Percentiles rank a stretch among this genome's conserved stretches.
phyloP scores from a whole-genome alignment of 2,113 vertebrate species.

The Delphinus delphis region DNA sequence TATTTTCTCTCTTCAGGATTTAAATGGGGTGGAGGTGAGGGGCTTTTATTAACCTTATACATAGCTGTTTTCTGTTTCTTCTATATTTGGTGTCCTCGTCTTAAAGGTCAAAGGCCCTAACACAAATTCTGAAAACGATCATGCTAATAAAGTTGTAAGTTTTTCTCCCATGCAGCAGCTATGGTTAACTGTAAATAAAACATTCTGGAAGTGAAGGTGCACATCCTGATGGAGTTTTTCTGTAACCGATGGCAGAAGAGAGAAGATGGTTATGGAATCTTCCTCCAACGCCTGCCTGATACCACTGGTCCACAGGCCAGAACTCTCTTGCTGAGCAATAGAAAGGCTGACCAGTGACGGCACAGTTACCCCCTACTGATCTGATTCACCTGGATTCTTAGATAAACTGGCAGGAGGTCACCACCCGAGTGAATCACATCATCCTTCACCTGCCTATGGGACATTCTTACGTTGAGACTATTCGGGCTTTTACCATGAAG shows the following conservation, averaged over 20 bases:
- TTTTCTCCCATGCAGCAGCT: not conserved
- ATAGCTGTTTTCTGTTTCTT: not conserved
- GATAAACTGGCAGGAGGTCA: not conserved
- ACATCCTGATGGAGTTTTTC: not conserved
- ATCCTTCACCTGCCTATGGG: not conserved
- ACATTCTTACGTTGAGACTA: not conserved
- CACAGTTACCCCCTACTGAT: not conserved
- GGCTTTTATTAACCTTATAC: not conserved
- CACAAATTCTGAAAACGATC: not conserved
- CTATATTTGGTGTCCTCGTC: not conserved
- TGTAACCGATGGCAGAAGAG: not conserved
- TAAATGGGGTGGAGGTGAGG: not conserved
- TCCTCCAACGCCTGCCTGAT: not conserved
- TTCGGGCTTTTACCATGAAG: not conserved
- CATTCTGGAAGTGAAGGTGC: not conserved
- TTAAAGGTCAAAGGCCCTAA: constrained; percentile 23
- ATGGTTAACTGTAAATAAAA: not conserved
- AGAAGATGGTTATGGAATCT: not conserved
- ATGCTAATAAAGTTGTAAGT: not conserved
- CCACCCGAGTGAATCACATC: not conserved
- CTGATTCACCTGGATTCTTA: not conserved
- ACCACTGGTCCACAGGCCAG: not conserved
- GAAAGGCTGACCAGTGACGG: not conserved
- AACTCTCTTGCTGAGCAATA: not conserved
- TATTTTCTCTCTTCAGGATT: constrained; percentile 25